Conservation (phyloP, 2,113 vertebrate species). For the Callaeas wilsoni region DNA sequence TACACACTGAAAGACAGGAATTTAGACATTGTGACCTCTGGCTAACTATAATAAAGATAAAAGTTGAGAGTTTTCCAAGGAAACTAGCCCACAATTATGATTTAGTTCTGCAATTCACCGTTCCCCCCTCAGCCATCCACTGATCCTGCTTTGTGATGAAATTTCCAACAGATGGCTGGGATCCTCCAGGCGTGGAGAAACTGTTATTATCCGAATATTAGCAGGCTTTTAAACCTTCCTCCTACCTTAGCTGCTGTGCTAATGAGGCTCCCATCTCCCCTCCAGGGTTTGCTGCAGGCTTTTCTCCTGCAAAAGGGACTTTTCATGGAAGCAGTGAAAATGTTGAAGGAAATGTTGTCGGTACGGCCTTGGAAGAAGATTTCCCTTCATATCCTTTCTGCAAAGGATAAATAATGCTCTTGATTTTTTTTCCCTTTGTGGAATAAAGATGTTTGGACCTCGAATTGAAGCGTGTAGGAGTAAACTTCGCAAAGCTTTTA, state of each 20-base stretch:
- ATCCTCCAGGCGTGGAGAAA: neutral
- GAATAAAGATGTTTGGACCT: neutral
- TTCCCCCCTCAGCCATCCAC: neutral
- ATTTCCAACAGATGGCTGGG: neutral
- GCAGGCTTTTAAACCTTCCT: neutral
- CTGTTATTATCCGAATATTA: neutral
- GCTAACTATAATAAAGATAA: neutral
- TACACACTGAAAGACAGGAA: neutral
- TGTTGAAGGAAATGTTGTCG: neutral
- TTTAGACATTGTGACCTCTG: neutral
- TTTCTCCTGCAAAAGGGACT: neutral
- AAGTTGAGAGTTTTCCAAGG: neutral
- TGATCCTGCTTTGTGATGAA: neutral
- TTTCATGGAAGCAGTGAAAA: neutral
- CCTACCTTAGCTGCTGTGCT: neutral
- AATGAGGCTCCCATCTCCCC: neutral
- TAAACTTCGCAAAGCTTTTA: neutral
- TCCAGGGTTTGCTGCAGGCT: neutral
- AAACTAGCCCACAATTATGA: neutral
- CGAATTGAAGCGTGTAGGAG: neutral
- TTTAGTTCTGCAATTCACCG: neutral
- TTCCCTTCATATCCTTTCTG: neutral
- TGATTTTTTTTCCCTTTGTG: neutral
- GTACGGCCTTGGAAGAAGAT: neutral
- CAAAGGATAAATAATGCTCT: neutral